Evolutionary conservation across 1,140 invertebrate genomes (phyloP), one percentile per base, ranked within the genome.

Genomic region (Camponotus floridanus): DNA sequence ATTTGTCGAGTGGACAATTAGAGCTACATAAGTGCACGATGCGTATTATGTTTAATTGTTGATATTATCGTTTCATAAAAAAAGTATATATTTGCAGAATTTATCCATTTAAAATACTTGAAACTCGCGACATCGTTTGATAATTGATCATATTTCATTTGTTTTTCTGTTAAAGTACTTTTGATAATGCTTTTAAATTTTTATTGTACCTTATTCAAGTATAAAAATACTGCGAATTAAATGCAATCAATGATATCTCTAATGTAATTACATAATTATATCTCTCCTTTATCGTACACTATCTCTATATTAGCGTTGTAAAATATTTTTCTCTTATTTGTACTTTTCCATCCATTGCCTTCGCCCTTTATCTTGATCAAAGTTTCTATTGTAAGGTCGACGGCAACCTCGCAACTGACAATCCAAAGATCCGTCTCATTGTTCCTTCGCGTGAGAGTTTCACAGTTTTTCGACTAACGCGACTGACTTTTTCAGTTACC

Each of bases 311-410:
- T 9, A 33, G 21, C 7, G 39, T 67, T 73, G 81, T 68, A 86
- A 88, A 76, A 76, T 76, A 76, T 65, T 88, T 81, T 79, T 76
- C 62, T 26, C 51, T 88, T 36, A 51, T 70, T 70, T 33, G 51
- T 65, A 13, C 33, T 70, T 85, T 70, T 71, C 67, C 39, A 9
- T 15, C 59, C 36, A 83, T 83, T 61, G 68, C 45, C 9, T 51
- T 4, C 2, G 11, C n/a, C 31, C 70, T 70, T 70, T 70, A 42
- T 31, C 42, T 31, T 26, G 26, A 26, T 68, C 73, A 61, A 86
- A 88, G 73, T 88, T 88, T 88, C 74, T 39, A 85, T 61, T 65
- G 87, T 73, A 21, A 64, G 87, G 61, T 73, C 48, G 79, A 73
- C 74, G 36, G 26, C 81, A 67, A 68, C 76, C 45, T 67, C 76